Evolutionary conservation across 1,140 invertebrate genomes (phyloP).

Genomic region (Calephelis nemesis): DNA sequence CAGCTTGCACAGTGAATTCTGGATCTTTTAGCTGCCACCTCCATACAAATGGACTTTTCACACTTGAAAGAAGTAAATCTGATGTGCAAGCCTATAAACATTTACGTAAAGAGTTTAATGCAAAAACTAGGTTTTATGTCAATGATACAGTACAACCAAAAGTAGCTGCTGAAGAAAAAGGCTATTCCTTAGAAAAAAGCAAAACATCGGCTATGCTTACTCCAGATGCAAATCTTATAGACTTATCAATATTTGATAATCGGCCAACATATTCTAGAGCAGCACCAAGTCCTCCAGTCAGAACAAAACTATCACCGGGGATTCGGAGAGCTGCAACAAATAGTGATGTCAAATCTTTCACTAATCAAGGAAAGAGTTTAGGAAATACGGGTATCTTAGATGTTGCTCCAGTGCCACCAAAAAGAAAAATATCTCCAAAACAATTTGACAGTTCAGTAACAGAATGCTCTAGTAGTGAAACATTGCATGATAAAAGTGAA

Average conservation of each 20-base stretch:
- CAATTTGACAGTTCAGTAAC: conserved; percentile 33
- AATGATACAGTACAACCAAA: conserved; percentile 40
- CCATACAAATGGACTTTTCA: conserved; percentile 63
- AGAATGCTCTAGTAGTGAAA: conserved; percentile 35
- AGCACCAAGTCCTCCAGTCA: conserved; percentile 71
- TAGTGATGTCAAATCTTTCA: conserved; percentile 43
- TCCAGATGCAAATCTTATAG: conserved; percentile 51
- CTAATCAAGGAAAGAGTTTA: conserved; percentile 49
- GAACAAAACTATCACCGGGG: conserved; percentile 63
- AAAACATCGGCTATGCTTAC: conserved; percentile 65
- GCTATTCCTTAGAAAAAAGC: conserved; percentile 64
- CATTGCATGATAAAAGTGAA: conserved; percentile 37
- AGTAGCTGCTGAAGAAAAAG: conserved; percentile 36
- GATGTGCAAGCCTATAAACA: conserved; percentile 64
- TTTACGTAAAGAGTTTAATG: conserved; percentile 40
- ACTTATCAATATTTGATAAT: conserved; percentile 71
- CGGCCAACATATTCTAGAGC: conserved; percentile 58
- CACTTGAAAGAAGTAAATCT: conserved; percentile 70
- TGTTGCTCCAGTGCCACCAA: conserved; percentile 54
- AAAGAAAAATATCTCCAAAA: conserved; percentile 62
- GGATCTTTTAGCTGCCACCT: conserved; percentile 69
- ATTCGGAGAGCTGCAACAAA: conserved; percentile 56
- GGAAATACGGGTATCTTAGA: conserved; percentile 56
- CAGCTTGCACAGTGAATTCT: conserved; percentile 60
- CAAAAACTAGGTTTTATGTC: conserved; percentile 58